A percentile compares a stretch with the other conserved stretches of the same genome.
Conservation (phyloP, 1,140 invertebrate species). For the Trichoplusia ni region DNA sequence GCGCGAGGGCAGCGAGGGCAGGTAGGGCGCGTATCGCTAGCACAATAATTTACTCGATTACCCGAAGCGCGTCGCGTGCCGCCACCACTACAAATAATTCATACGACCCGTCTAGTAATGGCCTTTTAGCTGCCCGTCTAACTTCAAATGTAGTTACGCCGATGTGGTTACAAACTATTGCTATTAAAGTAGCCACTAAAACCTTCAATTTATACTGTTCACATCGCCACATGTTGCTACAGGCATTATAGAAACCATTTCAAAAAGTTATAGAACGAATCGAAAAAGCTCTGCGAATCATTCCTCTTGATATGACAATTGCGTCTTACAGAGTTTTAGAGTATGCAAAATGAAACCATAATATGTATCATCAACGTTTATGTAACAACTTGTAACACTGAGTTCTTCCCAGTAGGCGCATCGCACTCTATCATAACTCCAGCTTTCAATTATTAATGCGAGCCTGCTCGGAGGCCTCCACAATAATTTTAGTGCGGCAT, state of each 20-base stretch:
- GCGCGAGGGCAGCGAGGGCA: not conserved
- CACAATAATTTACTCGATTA: conserved; percentile 68
- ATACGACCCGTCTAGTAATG: conserved; percentile 66
- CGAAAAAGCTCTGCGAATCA: not conserved
- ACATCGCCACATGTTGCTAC: conserved; percentile 3
- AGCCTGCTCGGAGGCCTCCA: conserved; percentile 16
- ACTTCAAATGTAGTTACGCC: conserved; percentile 70
- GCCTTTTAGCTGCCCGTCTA: conserved; percentile 71
- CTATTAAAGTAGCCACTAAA: conserved; percentile 45
- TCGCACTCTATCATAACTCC: conserved; percentile 11
- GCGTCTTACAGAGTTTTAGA: too few species aligned
- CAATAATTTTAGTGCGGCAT: conserved; percentile 38
- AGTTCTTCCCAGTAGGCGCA: conserved; percentile 12
- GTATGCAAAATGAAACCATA: not conserved
- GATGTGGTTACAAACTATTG: conserved; percentile 55
- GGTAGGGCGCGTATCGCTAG: conserved; percentile 40
- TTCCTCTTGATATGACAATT: not conserved
- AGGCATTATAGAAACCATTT: conserved; percentile 3
- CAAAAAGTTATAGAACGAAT: not conserved
- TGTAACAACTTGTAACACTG: too few species aligned
- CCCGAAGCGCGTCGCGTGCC: conserved; percentile 57
- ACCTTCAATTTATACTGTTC: conserved; percentile 53
- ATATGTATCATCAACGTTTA: conserved; percentile 7
- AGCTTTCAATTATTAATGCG: conserved; percentile 33
- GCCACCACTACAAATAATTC: conserved; percentile 72